A percentile compares a stretch with the other conserved stretches of the same genome.
phyloP scores from a whole-genome alignment of 2,113 vertebrate species.

The Polypterus senegalus region DNA sequence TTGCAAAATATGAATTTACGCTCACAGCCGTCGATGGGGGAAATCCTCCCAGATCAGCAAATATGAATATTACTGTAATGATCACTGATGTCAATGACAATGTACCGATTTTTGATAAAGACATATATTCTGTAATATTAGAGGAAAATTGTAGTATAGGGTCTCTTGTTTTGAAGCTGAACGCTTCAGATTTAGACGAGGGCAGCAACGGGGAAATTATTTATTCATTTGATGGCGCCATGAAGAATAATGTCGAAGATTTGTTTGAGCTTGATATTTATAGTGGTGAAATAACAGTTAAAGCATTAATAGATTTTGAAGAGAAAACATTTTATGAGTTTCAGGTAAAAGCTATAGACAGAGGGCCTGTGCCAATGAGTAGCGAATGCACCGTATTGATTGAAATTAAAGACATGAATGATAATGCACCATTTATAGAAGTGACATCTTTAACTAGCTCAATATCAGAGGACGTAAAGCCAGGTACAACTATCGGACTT shows the following conservation, averaged over 20 bases:
- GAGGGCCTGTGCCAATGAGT: conserved; percentile 22
- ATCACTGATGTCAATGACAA: conserved; percentile 42
- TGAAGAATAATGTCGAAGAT: conserved; percentile 7
- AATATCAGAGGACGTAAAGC: conserved; percentile 33
- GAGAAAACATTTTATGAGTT: conserved; percentile 27
- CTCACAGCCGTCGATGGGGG: conserved; percentile 36
- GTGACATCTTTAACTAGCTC: conserved; percentile 38
- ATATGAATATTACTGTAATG: conserved; percentile 25
- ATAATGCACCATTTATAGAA: conserved; percentile 48
- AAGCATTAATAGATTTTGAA: conserved; percentile 28
- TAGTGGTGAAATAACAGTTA: conserved; percentile 25
- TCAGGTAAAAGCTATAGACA: conserved; percentile 36
- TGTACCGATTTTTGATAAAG: conserved; percentile 19
- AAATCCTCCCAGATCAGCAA: conserved; percentile 25
- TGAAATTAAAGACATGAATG: conserved; percentile 56
- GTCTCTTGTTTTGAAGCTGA: conserved; percentile 14
- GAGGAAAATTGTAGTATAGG: conserved; percentile 16
- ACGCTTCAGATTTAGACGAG: conserved; percentile 23
- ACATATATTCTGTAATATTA: conserved; percentile 19
- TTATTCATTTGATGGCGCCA: conserved; percentile 16
- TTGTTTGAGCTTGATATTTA: conserved; percentile 18
- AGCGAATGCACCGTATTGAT: conserved; percentile 34
- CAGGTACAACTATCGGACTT: conserved; percentile 33
- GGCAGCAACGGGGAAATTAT: conserved; percentile 19
- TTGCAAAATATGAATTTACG: not conserved